A percentile compares a stretch with the other conserved stretches of the same genome.
These are phyloP conservation scores for Drosophila nasuta DNA, from an alignment of 1,140 invertebrate genomes.

Conservation along the genomic window DNA sequence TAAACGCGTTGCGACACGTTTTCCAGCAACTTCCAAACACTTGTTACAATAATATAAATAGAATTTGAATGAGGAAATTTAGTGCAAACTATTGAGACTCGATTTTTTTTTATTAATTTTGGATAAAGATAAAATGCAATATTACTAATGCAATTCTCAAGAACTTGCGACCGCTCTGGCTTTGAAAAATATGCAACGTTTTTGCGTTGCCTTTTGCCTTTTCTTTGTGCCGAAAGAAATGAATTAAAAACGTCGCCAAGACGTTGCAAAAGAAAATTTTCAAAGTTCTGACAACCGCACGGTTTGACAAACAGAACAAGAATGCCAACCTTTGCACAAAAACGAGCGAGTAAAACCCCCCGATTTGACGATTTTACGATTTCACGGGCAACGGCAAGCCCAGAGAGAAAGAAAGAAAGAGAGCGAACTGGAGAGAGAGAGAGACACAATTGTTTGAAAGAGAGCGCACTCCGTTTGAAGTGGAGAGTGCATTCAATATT, in stretches of 20 bases:
- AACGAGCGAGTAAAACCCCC: constrained; percentile 69
- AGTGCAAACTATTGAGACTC: constrained; percentile 68
- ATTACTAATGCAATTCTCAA: constrained; percentile 74
- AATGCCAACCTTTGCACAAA: constrained; percentile 79
- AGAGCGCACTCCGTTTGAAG: background rate
- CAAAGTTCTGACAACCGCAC: constrained; percentile 78
- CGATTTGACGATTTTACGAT: constrained; percentile 47
- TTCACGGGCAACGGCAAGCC: constrained; percentile 20
- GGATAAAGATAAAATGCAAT: constrained; percentile 72
- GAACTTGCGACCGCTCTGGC: constrained; percentile 58
- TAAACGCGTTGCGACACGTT: constrained; percentile 47
- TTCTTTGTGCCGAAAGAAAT: constrained; percentile 7
- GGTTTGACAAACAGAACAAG: constrained; percentile 81
- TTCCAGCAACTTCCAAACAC: constrained; percentile 69
- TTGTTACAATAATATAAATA: constrained; percentile 77
- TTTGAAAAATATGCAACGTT: constrained; percentile 40
- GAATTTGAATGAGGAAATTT: constrained; percentile 71
- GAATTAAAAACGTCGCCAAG: constrained; percentile 35
- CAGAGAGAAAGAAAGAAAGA: constrained; percentile 28
- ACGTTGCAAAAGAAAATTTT: constrained; percentile 39
- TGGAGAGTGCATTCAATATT: constrained; percentile 7
- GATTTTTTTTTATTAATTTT: constrained; percentile 40
- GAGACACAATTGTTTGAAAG: background rate
- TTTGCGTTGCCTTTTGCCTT: constrained; percentile 7
- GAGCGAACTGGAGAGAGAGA: constrained; percentile 6